Evolutionary conservation across 2,888 invertebrate species (phyloP).

Genomic region (Limulus polyphemus): DNA sequence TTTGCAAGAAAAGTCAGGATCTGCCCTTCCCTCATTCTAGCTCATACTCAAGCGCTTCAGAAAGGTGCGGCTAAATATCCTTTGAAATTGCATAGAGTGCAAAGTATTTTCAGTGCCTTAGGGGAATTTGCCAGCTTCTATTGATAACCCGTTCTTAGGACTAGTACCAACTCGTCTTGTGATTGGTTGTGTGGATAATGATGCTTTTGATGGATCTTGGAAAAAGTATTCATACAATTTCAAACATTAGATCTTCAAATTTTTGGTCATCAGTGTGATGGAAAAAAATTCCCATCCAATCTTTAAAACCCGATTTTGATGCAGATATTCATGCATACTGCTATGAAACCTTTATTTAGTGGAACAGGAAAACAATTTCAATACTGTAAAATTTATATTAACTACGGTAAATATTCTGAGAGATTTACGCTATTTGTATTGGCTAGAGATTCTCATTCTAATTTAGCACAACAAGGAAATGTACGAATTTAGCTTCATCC

Average conservation of each 20-base stretch:
- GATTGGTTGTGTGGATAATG: constrained; percentile 28
- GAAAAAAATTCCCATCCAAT: constrained; percentile 23
- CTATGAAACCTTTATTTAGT: too few species aligned
- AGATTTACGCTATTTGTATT: too few species aligned
- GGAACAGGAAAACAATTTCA: too few species aligned
- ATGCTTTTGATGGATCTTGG: constrained; percentile 24
- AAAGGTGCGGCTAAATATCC: constrained; percentile 25
- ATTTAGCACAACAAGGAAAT: too few species aligned
- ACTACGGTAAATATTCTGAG: too few species aligned
- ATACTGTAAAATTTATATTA: too few species aligned
- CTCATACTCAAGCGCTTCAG: constrained; percentile 25
- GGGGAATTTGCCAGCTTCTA: constrained; percentile 27
- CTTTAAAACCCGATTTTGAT: constrained; percentile 8
- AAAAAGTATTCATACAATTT: constrained; percentile 27
- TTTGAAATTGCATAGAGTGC: constrained; percentile 18
- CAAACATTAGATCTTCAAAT: constrained; percentile 24
- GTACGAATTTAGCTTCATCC: too few species aligned
- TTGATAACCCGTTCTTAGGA: constrained; percentile 32
- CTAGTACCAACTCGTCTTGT: constrained; percentile 31
- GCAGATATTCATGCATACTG: background rate
- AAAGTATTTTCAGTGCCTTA: constrained; percentile 25
- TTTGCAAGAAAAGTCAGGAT: constrained; percentile 22
- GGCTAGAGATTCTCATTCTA: too few species aligned
- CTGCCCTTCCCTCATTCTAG: constrained; percentile 26
- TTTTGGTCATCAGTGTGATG: constrained; percentile 24